Conservation (phyloP, 2,113 vertebrate species). For the Datnioides undecimradiatus region DNA sequence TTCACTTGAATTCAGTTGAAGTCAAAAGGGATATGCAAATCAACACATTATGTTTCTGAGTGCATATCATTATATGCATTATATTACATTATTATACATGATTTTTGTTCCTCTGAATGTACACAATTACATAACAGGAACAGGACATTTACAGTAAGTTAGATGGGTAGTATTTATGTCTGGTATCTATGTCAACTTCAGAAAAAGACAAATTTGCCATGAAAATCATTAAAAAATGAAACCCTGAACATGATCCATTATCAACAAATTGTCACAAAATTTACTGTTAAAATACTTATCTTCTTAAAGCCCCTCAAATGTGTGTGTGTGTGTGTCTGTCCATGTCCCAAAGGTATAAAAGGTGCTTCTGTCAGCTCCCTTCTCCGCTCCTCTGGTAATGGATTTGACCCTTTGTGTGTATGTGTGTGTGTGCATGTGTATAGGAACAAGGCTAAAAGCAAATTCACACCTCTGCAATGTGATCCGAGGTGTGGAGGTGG, state of each 20-base stretch:
- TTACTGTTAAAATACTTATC: neutral
- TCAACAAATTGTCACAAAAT: neutral
- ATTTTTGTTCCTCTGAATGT: too few relatives aligned
- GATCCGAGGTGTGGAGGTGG: slow-evolving; percentile 39
- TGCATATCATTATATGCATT: too few relatives aligned
- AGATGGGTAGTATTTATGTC: neutral
- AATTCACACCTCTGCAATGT: slow-evolving; percentile 39
- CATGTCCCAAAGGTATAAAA: slow-evolving; percentile 5
- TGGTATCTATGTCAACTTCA: neutral
- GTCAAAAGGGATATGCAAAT: too few relatives aligned
- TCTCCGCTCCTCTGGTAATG: slow-evolving; percentile 6
- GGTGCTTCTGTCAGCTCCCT: slow-evolving; percentile 20
- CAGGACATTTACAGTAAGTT: too few relatives aligned
- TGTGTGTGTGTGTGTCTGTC: slow-evolving; percentile 8
- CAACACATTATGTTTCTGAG: too few relatives aligned
- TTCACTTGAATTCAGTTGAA: too few relatives aligned
- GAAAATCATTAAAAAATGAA: neutral
- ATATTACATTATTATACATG: too few relatives aligned
- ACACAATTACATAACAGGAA: too few relatives aligned
- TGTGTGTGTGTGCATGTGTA: neutral
- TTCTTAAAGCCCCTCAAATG: neutral
- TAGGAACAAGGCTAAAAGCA: slow-evolving; percentile 18
- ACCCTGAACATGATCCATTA: neutral
- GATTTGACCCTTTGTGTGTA: slow-evolving; percentile 29
- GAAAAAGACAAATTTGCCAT: neutral